These are phyloP conservation scores for Pelodytes ibericus DNA, from an alignment of 2,797 vertebrate species.

Conservation along the genomic window DNA sequence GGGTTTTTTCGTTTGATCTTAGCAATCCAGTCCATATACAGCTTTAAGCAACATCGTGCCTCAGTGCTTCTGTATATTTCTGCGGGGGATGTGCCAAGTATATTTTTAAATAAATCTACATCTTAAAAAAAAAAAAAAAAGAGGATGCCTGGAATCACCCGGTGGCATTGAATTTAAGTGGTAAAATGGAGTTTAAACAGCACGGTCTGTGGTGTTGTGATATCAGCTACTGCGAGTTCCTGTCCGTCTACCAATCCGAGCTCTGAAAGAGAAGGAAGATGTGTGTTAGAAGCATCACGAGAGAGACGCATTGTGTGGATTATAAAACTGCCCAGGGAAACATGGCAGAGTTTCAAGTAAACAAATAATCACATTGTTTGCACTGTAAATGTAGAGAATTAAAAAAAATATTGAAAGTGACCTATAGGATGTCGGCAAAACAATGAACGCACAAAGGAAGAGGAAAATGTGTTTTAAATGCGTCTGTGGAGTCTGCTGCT, in stretches of 20 bases:
- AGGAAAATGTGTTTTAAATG: no score
- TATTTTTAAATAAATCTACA: not conserved
- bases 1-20: not conserved
- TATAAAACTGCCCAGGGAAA: no score
- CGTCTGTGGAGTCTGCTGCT: no score
- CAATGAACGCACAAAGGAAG: no score
- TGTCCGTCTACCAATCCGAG: conserved; percentile 86
- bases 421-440: no score
- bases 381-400: no score
- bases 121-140: not conserved
- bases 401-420: no score
- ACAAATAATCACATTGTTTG: no score
- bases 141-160: not conserved
- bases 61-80: not conserved
- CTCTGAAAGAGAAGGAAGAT: conserved; percentile 71
- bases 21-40: not conserved
- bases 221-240: conserved; percentile 88
- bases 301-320: no score
- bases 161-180: conserved; percentile 67
- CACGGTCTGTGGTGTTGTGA: conserved; percentile 92
- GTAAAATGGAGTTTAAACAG: conserved; percentile 90
- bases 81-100: not conserved
- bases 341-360: no score
- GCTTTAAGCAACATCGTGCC: not conserved
- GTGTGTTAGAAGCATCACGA: no score